These are phyloP conservation scores for Cephus pygmeus DNA, from an alignment of 2,888 invertebrate genomes.

Conservation along the genomic window DNA sequence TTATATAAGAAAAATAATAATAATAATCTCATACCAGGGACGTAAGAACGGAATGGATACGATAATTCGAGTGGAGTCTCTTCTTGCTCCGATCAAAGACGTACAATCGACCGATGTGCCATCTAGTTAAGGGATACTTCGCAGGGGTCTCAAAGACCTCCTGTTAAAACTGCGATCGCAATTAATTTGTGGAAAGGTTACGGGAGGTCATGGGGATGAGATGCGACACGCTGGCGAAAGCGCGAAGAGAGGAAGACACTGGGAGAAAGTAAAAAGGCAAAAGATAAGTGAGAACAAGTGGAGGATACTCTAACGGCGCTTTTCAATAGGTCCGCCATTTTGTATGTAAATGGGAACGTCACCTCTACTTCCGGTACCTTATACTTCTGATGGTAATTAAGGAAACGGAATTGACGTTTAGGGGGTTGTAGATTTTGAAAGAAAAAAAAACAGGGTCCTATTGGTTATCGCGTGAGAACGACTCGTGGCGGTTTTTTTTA, in stretches of 20 bases:
- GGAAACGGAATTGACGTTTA: not conserved
- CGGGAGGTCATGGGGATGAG: not conserved
- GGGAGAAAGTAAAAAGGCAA: not conserved
- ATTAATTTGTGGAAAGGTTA: not conserved
- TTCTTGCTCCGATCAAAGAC: constrained; percentile 50
- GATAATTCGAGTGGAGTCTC: constrained; percentile 28
- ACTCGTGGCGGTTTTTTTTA: not conserved
- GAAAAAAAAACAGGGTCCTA: not conserved
- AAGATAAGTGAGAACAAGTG: not conserved
- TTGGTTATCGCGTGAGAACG: not conserved
- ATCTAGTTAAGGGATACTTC: constrained; percentile 32
- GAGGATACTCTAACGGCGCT: not conserved
- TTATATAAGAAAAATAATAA: not conserved
- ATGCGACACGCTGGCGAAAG: not conserved
- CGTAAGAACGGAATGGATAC: not conserved
- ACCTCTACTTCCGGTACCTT: not conserved
- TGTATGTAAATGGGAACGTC: not conserved
- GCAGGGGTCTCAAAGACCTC: constrained; percentile 35
- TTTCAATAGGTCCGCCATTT: not conserved
- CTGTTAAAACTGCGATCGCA: constrained; percentile 43
- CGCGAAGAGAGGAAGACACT: not conserved
- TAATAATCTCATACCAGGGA: not conserved
- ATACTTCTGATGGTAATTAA: not conserved
- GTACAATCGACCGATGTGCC: constrained; percentile 52
- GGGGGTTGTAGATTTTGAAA: not conserved